Conservation (phyloP, 2,113 vertebrate genomes). For the Rostratula benghalensis region DNA sequence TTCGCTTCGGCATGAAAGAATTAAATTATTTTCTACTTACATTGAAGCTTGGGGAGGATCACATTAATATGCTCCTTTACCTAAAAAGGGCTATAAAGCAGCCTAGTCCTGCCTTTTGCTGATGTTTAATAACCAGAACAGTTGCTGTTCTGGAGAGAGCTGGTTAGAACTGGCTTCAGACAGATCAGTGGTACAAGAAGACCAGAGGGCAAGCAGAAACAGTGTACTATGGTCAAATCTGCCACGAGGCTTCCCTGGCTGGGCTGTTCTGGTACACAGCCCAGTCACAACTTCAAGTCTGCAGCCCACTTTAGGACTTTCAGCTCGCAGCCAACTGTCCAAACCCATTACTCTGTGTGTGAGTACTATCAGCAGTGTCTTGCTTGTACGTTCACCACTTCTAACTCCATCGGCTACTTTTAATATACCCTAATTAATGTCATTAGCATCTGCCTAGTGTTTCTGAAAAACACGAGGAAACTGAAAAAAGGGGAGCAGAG, state of each 20-base stretch:
- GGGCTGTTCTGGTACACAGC: neutral
- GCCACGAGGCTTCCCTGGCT: neutral
- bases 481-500: neutral
- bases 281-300: neutral
- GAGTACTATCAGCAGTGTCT: neutral
- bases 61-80: constrained; percentile 25
- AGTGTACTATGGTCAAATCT: neutral
- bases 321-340: neutral
- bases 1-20: constrained; percentile 1
- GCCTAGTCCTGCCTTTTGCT: neutral
- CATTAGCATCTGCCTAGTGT: neutral
- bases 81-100: constrained; percentile 7
- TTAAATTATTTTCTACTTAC: constrained; percentile 48
- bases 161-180: neutral
- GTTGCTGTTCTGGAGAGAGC: neutral
- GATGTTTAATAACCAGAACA: neutral
- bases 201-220: neutral
- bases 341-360: neutral
- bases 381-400: neutral
- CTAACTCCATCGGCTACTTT: neutral
- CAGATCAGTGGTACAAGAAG: neutral
- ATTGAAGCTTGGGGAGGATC: neutral
- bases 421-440: neutral
- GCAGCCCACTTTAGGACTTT: neutral
- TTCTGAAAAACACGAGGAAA: neutral